A percentile compares a stretch with the other conserved stretches of the same genome.
Evolutionary conservation across 2,797 vertebrate species (phyloP).

Genomic region (Threskiornis aethiopicus): DNA sequence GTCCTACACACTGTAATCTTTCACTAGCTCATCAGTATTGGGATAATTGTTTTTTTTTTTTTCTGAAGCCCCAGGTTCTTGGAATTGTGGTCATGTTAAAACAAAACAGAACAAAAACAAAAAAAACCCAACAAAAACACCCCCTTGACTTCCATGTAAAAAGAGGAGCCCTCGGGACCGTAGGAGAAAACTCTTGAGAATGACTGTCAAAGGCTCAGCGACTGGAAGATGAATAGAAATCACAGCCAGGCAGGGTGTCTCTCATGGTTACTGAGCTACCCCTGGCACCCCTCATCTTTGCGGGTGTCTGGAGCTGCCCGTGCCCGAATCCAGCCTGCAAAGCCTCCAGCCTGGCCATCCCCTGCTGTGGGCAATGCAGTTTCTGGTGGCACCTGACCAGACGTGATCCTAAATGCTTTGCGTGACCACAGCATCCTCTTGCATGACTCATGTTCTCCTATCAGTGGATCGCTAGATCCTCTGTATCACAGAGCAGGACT

Average conservation of each 20-base stretch:
- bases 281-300: not conserved
- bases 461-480: not conserved
- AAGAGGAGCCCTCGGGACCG: not conserved
- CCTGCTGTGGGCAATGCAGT: fast-evolving
- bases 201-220: not conserved
- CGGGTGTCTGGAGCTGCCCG: not conserved
- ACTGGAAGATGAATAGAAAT: not conserved
- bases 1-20: not conserved
- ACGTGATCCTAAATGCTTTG: not conserved
- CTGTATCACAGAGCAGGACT: not conserved
- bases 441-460: not conserved
- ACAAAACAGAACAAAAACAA: too few species aligned
- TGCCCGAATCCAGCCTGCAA: not conserved
- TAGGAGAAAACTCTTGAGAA: not conserved
- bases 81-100: not conserved
- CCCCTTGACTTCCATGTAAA: not conserved
- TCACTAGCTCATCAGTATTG: not conserved
- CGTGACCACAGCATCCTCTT: not conserved
- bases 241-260: not conserved
- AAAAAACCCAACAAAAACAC: not conserved
- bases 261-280: not conserved
- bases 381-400: not conserved
- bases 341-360: not conserved
- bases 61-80: not conserved
- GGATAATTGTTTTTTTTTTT: too few species aligned